A percentile compares a stretch with the other conserved stretches of the same genome.
Evolutionary conservation across 2,888 invertebrate genomes (phyloP).

Genomic region (Amiota mariae): DNA sequence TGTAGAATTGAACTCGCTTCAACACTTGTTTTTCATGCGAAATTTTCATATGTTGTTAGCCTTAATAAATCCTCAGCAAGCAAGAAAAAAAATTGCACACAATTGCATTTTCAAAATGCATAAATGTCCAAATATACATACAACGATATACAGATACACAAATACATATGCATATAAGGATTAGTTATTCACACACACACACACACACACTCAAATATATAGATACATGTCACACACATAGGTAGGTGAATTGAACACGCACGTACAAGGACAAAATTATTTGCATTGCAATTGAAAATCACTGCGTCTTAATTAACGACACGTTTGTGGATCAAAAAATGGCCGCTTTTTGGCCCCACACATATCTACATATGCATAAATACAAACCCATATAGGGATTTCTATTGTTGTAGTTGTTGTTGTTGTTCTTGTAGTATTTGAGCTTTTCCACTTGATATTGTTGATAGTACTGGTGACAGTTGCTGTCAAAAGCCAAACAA

Average conservation of each 20-base stretch:
- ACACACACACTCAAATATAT: conserved; percentile 52
- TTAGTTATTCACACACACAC: conserved; percentile 61
- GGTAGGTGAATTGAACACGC: not conserved
- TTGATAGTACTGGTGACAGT: conserved; percentile 35
- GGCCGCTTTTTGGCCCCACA: not conserved
- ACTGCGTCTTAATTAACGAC: conserved; percentile 68
- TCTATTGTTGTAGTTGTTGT: conserved; percentile 27
- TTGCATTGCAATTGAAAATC: conserved; percentile 63
- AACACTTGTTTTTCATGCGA: conserved; percentile 66
- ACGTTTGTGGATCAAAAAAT: conserved; percentile 68
- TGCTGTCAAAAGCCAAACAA: conserved; percentile 53
- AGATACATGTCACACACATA: conserved; percentile 36
- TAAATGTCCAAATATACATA: not conserved
- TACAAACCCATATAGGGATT: conserved; percentile 29
- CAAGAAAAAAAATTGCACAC: conserved; percentile 20
- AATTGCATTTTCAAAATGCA: conserved; percentile 12
- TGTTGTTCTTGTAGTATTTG: conserved; percentile 25
- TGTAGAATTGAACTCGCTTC: conserved; percentile 55
- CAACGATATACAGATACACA: not conserved
- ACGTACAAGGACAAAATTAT: not conserved
- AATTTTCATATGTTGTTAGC: conserved; percentile 66
- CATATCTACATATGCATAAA: not conserved
- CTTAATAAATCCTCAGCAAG: conserved; percentile 61
- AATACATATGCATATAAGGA: not conserved
- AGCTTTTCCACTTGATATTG: conserved; percentile 9